Base-by-base conservation (phyloP, 37 sponge, comb jelly and placozoan genomes). In the Hormiphora californensis region DNA sequence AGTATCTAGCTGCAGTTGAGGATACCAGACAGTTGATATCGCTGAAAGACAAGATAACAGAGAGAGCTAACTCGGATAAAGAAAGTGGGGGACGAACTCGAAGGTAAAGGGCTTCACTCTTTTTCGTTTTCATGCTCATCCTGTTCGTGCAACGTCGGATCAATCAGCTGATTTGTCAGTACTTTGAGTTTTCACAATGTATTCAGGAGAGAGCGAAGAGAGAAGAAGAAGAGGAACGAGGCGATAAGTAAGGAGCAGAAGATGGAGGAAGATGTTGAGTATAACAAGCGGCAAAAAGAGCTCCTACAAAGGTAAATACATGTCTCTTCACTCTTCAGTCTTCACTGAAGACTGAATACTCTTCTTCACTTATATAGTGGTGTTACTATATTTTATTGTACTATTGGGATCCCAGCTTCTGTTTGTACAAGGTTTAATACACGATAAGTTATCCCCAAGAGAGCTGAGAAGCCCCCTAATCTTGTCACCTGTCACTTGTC, bases 1-100 rank as follows among this genome's bases (percentile, higher is more conserved):
- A 85, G 41, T 73, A 73, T 17, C 46, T 73, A 46, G 40, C 81
- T 9, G 38, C 43, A 15, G 81, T 73, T 5, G 81, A 73, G 81
- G 81, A 73, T 46, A 73, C 81, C 5, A 37, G 35, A 12, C 81
- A 73, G 46, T 33, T 19, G 7, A 43, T 73, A 3, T 43, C 81
- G 4, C 81, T 73, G 8, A n/a, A 33, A 28, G 81, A 73, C 46
- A 73, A 41, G 81, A 73, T 73, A 27, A 43, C 46, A 15, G 81
- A 73, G 28, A 73, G 43, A 46, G 81, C 81, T 7, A 40, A 30
- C 46, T 43, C 46, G 3, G 81, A 73, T 22, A 46, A 22, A 7
- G 38, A 46, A 8, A 73, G 81, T 28, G 81, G 81, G 25, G 81
- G 81, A 23, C 17, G n/a, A n/a, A n/a, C n/a, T n/a, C n/a, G n/a